Evolutionary conservation across 2,797 vertebrate species (phyloP).

Genomic region (Pelodytes ibericus): DNA sequence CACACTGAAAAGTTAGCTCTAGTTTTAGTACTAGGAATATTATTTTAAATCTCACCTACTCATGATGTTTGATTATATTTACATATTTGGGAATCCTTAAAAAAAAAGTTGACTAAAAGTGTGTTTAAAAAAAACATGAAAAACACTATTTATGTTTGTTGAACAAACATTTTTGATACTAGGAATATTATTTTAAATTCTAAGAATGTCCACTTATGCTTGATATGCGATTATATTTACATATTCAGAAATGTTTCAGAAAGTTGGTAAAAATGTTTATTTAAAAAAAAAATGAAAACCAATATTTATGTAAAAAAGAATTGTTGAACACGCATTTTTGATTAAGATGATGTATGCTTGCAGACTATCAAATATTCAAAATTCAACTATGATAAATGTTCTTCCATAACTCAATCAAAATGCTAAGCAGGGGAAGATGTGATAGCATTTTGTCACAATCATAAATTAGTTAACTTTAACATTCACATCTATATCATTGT

Average conservation of each 20-base stretch:
- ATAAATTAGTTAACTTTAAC: constrained; percentile 45
- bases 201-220: background rate
- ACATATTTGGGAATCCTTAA: too few species aligned
- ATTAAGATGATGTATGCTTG: constrained; percentile 33
- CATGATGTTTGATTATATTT: background rate
- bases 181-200: background rate
- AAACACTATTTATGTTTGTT: too few species aligned
- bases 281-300: background rate
- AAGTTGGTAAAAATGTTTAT: background rate
- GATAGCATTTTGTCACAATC: constrained; percentile 34
- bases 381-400: constrained; percentile 37
- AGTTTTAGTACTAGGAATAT: too few species aligned
- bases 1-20: too few species aligned
- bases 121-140: too few species aligned
- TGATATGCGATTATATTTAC: background rate
- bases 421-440: constrained; percentile 40
- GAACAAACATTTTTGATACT: too few species aligned
- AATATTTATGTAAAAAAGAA: background rate
- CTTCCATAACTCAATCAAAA: constrained; percentile 47
- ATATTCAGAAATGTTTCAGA: background rate
- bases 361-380: constrained; percentile 42
- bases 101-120: too few species aligned
- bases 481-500: constrained; percentile 33
- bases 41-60: background rate
- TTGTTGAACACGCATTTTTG: constrained; percentile 17